These are phyloP conservation scores for Drosophila athabasca DNA, from an alignment of 1,140 invertebrate species.

Conservation along the genomic window DNA sequence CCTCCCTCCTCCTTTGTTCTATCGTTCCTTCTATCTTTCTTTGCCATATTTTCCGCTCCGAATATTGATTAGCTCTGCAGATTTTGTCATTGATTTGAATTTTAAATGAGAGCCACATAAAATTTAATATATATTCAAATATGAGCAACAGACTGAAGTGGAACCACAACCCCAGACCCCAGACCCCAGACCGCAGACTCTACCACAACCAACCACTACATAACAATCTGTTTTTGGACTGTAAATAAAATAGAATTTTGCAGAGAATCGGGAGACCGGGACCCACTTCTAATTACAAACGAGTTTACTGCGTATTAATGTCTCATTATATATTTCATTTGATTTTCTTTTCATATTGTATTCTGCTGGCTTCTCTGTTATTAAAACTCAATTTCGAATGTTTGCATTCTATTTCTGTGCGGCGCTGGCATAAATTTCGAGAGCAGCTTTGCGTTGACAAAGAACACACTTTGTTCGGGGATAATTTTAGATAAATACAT, in stretches of 20 bases:
- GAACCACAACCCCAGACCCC: too few relatives aligned
- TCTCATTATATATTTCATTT: constrained; percentile 79
- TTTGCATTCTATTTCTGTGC: constrained; percentile 67
- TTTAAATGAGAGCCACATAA: constrained; percentile 63
- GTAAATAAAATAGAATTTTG: constrained; percentile 42
- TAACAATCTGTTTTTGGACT: background rate
- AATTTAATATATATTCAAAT: constrained; percentile 80
- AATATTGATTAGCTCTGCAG: constrained; percentile 49
- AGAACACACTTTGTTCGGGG: constrained; percentile 42
- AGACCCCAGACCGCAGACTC: background rate
- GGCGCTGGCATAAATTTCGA: constrained; percentile 45
- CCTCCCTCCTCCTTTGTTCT: background rate
- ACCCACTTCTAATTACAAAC: constrained; percentile 65
- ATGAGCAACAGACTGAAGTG: constrained; percentile 21
- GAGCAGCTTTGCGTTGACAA: constrained; percentile 52
- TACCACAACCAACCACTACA: background rate
- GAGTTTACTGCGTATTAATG: constrained; percentile 72
- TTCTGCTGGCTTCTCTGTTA: constrained; percentile 41
- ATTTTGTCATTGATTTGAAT: constrained; percentile 66
- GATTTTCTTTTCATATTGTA: constrained; percentile 50
- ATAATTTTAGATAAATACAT: constrained; percentile 56
- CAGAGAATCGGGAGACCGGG: constrained; percentile 19
- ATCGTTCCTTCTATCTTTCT: background rate
- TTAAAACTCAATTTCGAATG: constrained; percentile 77
- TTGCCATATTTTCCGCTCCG: background rate